phyloP scores from a whole-genome alignment of 2,797 vertebrate species.

The Eurystomus glaucurus region DNA sequence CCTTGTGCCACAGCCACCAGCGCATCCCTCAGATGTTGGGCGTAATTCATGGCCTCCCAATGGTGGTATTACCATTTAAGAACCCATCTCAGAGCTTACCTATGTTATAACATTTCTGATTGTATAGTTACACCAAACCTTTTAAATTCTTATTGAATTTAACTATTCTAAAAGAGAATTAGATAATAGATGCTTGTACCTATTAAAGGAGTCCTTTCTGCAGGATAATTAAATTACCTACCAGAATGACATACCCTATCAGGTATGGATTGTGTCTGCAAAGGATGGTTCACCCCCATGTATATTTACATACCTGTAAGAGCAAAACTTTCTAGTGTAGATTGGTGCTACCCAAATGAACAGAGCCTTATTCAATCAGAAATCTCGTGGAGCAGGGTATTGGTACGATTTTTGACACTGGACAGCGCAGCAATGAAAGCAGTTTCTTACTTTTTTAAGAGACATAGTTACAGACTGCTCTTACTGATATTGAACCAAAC shows the following conservation, averaged over 20 bases:
- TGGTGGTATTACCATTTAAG: not conserved
- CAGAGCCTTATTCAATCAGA: not conserved
- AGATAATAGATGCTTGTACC: not conserved
- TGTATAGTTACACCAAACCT: not conserved
- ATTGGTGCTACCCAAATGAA: not conserved
- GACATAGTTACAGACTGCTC: not conserved
- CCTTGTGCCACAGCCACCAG: not conserved
- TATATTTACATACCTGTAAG: not conserved
- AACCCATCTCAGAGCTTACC: not conserved
- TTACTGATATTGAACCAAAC: not conserved
- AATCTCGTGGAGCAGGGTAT: not conserved
- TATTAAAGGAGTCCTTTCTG: not conserved
- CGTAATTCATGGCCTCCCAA: not conserved
- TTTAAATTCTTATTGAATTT: not conserved
- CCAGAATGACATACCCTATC: not conserved
- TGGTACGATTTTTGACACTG: not conserved
- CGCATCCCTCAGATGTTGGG: not conserved
- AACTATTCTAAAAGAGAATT: not conserved
- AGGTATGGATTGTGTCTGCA: not conserved
- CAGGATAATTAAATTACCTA: not conserved
- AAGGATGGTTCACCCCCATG: not conserved
- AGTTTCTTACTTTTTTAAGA: not conserved
- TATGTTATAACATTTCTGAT: not conserved
- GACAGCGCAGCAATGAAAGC: not conserved
- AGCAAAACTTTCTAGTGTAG: not conserved